Evolutionary conservation across 2,888 invertebrate genomes (phyloP).

Genomic region (Leptinotarsa haldemani): DNA sequence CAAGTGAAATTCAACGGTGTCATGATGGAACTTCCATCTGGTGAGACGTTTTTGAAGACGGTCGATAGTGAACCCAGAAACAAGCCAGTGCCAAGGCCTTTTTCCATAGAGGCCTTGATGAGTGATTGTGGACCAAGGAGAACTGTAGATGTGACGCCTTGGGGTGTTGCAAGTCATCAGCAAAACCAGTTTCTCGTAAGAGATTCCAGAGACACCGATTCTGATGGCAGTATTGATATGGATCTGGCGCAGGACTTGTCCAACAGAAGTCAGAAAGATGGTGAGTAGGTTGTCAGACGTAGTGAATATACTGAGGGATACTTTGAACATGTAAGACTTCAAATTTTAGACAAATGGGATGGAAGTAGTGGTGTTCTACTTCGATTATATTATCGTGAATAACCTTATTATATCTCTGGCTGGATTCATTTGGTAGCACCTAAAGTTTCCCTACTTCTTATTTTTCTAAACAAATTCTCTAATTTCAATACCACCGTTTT

Average conservation of each 20-base stretch:
- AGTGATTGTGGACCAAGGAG: slow-evolving; percentile 61
- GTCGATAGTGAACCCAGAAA: slow-evolving; percentile 50
- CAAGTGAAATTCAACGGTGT: neutral
- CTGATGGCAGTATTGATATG: slow-evolving; percentile 63
- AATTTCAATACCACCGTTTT: no score
- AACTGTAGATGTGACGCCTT: slow-evolving; percentile 46
- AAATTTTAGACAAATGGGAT: no score
- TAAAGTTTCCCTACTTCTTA: no score
- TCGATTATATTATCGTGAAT: no score
- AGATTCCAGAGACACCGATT: slow-evolving; percentile 59
- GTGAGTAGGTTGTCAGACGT: slow-evolving; percentile 47
- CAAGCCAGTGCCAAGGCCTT: slow-evolving; percentile 70
- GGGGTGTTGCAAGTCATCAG: slow-evolving; percentile 47
- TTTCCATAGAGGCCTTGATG: slow-evolving; percentile 74
- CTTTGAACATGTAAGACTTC: no score
- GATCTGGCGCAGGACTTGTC: slow-evolving; percentile 64
- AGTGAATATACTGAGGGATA: neutral
- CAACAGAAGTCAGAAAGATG: slow-evolving; percentile 60
- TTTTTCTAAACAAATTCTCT: no score
- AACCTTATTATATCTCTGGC: no score
- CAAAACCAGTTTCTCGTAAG: slow-evolving; percentile 45
- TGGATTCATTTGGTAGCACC: no score
- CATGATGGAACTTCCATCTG: slow-evolving; percentile 52
- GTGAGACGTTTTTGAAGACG: slow-evolving; percentile 48
- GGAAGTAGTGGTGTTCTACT: no score